Evolutionary conservation across 2,113 vertebrate species (phyloP).

Genomic region (Gymnorhina tibicen): DNA sequence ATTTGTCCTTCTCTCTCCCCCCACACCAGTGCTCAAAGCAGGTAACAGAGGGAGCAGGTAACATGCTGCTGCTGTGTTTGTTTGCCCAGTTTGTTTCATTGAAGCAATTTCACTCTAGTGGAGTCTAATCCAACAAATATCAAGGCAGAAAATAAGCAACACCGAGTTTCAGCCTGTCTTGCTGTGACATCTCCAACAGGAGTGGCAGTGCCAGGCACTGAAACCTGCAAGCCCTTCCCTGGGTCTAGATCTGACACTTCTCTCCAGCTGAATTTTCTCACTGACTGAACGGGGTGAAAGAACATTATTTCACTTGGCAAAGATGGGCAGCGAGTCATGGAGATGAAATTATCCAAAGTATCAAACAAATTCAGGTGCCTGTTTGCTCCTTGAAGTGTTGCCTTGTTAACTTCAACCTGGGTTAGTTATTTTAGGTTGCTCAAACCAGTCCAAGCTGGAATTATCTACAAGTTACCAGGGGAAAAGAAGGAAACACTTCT

Average conservation of each 20-base stretch:
- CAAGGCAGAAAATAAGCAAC: not conserved
- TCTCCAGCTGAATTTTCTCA: not conserved
- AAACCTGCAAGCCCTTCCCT: not conserved
- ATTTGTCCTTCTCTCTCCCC: not conserved
- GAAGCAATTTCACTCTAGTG: not conserved
- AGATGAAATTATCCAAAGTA: not conserved
- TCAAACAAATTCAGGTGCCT: not conserved
- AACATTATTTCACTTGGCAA: not conserved
- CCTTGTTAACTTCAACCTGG: not conserved
- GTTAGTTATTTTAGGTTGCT: not conserved
- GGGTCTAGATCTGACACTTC: not conserved
- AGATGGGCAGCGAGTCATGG: not conserved
- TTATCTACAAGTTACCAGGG: not conserved
- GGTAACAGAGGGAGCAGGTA: not conserved
- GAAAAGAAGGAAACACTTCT: not conserved
- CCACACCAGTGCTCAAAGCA: not conserved
- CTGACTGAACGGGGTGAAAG: not conserved
- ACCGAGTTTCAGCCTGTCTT: not conserved
- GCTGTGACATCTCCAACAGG: not conserved
- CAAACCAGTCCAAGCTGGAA: not conserved
- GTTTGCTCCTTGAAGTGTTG: not conserved
- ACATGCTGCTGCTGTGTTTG: not conserved
- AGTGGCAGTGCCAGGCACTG: not conserved
- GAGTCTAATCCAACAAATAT: not conserved
- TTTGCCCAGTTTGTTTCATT: not conserved